These are phyloP conservation scores for Drosophila carrolli DNA, from an alignment of 1,140 invertebrate species.

Conservation along the genomic window DNA sequence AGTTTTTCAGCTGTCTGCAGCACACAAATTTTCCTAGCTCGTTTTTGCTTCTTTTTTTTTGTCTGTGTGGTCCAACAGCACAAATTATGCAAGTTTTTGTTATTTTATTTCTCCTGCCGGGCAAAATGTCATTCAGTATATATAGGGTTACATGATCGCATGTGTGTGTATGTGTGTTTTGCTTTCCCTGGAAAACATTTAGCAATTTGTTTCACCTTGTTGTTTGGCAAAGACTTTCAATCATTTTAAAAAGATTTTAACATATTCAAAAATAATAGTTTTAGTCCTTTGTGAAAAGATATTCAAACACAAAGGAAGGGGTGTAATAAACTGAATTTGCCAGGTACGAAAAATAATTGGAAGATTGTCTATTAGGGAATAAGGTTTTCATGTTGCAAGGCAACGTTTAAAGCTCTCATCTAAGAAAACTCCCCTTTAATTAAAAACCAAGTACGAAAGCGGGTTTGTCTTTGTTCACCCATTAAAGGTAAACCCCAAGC, in stretches of 20 bases:
- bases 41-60: constrained; percentile 35
- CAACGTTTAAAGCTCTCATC: background rate
- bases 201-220: constrained; percentile 52
- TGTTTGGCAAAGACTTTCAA: constrained; percentile 32
- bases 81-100: constrained; percentile 75
- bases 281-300: constrained; percentile 14
- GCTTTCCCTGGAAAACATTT: constrained; percentile 33
- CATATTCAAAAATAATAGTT: constrained; percentile 38
- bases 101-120: constrained; percentile 34
- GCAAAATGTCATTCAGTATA: constrained; percentile 48
- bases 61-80: constrained; percentile 58
- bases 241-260: constrained; percentile 18
- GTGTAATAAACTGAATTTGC: background rate
- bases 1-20: constrained; percentile 54
- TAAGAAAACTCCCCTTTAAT: background rate
- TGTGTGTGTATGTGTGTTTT: constrained; percentile 11
- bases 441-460: background rate
- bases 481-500: constrained; percentile 29
- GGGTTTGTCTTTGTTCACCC: background rate
- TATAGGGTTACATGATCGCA: constrained; percentile 21
- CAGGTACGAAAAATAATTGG: constrained; percentile 23
- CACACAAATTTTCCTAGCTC: constrained; percentile 47
- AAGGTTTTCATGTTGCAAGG: background rate
- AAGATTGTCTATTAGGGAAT: background rate
- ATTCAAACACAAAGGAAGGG: background rate